Conservation (phyloP, 2,113 vertebrate genomes). For the Bombycilla garrulus region DNA sequence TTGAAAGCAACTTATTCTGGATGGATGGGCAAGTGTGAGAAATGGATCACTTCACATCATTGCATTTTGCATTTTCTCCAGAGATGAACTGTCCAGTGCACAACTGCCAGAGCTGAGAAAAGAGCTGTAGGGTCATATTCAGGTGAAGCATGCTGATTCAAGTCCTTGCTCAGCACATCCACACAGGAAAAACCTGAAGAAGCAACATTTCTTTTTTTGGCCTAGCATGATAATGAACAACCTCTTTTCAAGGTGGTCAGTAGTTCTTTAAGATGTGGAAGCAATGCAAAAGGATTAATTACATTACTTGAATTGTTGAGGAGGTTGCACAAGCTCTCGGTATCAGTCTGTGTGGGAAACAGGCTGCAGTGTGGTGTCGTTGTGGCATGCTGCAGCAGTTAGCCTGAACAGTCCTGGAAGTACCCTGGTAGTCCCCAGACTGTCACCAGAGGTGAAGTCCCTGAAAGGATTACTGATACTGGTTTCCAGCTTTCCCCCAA, state of each 20-base stretch:
- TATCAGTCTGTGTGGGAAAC: constrained; percentile 29
- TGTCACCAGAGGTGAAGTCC: constrained; percentile 35
- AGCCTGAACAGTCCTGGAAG: constrained; percentile 18
- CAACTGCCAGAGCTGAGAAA: not conserved
- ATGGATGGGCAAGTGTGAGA: not conserved
- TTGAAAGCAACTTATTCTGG: not conserved
- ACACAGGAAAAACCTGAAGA: not conserved
- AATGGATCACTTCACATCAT: not conserved
- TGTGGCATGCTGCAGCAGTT: constrained; percentile 1
- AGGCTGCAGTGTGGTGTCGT: not conserved
- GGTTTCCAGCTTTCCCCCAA: constrained; percentile 9
- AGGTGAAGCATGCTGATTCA: not conserved
- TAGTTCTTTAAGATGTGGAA: not conserved
- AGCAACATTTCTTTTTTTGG: not conserved
- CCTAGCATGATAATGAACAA: not conserved
- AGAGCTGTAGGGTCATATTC: not conserved
- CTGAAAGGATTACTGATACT: constrained; percentile 43
- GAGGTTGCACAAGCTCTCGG: constrained; percentile 4
- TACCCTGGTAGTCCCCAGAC: constrained; percentile 22
- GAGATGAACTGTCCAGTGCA: not conserved
- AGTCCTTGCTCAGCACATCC: not conserved
- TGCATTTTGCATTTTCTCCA: not conserved
- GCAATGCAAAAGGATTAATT: not conserved
- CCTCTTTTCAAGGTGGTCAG: not conserved
- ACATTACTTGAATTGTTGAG: not conserved